Evolutionary conservation across 2,113 vertebrate genomes (phyloP).

Genomic region (Todiramphus chloris): DNA sequence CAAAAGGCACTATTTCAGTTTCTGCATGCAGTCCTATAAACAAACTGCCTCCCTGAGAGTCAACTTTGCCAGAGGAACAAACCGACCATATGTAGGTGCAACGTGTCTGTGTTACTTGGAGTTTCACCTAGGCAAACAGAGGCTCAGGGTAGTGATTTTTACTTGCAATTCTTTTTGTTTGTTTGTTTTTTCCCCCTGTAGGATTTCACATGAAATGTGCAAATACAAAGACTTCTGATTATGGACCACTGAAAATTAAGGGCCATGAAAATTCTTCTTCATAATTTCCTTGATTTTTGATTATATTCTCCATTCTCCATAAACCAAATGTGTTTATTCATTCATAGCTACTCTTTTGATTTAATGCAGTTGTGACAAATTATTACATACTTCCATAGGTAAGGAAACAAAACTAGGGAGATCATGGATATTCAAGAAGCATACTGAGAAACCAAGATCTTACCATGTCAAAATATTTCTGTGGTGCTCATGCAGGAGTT

Average conservation of each 20-base stretch:
- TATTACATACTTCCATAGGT: neutral
- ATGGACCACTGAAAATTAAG: neutral
- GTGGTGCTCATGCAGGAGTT: neutral
- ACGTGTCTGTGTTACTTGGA: neutral
- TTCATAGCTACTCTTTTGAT: neutral
- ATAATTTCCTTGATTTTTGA: neutral
- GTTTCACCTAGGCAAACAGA: neutral
- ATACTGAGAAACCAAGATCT: neutral
- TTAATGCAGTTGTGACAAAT: neutral
- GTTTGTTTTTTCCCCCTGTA: too few species aligned
- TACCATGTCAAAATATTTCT: neutral
- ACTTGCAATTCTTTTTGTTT: neutral
- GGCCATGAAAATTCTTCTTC: neutral
- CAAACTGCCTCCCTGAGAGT: neutral
- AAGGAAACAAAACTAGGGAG: neutral
- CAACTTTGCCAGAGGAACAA: neutral
- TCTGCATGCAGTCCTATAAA: neutral
- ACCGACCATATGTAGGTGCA: neutral
- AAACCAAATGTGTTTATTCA: neutral
- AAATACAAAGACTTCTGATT: neutral
- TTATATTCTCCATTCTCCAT: neutral
- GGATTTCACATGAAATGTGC: neutral
- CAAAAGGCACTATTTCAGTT: neutral
- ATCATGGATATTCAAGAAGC: neutral
- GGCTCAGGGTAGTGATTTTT: neutral